These are phyloP conservation scores for Hyposoter didymator DNA, from an alignment of 2,888 invertebrate genomes.

Conservation along the genomic window DNA sequence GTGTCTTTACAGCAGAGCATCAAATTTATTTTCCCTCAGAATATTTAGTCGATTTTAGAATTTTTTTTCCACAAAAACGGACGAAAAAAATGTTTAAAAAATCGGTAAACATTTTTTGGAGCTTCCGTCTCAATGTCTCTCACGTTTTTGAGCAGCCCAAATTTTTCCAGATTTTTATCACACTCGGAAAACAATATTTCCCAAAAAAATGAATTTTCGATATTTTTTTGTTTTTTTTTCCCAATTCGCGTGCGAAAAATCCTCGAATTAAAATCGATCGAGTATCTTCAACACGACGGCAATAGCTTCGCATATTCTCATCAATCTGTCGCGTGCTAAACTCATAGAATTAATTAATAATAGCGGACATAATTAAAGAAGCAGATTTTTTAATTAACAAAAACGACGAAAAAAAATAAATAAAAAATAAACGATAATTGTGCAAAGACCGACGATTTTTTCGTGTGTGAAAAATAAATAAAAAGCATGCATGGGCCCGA, in stretches of 20 bases:
- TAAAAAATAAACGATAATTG: neutral
- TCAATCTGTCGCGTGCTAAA: slow-evolving; percentile 72
- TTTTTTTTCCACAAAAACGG: neutral
- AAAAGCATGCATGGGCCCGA: neutral
- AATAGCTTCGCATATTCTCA: slow-evolving; percentile 69
- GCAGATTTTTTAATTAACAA: slow-evolving; percentile 7
- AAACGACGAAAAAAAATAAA: no score
- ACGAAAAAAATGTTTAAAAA: neutral
- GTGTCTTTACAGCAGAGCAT: neutral
- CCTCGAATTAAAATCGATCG: neutral
- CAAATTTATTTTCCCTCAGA: neutral
- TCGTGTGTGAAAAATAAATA: slow-evolving; percentile 1
- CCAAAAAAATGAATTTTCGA: neutral
- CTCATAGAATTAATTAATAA: slow-evolving; percentile 75
- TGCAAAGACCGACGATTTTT: slow-evolving; percentile 2
- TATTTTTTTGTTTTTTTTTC: neutral
- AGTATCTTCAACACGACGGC: neutral
- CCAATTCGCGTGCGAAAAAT: neutral
- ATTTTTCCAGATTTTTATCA: neutral
- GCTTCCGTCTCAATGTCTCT: neutral
- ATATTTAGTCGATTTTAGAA: neutral
- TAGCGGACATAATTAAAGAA: slow-evolving; percentile 36
- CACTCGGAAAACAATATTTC: neutral
- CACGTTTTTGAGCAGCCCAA: slow-evolving; percentile 37
- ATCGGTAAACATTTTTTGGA: neutral